Evolutionary conservation across 2,113 vertebrate species (phyloP).

Genomic region (Onychostoma macrolepis): DNA sequence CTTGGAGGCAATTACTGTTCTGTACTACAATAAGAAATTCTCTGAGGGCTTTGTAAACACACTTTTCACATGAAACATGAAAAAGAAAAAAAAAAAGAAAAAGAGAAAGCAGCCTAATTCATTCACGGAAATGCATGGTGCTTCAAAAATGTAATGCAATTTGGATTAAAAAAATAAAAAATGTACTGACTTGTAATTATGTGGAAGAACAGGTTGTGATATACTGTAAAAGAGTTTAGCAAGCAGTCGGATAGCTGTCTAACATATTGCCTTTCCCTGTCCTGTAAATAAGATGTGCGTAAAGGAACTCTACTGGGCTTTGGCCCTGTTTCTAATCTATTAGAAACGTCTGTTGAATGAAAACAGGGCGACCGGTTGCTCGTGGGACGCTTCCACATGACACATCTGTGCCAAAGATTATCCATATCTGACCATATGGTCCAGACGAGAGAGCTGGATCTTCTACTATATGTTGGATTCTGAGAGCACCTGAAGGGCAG

Average conservation of each 20-base stretch:
- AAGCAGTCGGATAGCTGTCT: neutral
- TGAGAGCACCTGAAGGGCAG: neutral
- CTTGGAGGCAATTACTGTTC: neutral
- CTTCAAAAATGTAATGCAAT: neutral
- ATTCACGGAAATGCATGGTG: neutral
- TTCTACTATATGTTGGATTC: conserved; percentile 12
- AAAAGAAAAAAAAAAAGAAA: neutral
- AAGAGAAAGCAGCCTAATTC: neutral
- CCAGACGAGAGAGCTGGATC: conserved; percentile 43
- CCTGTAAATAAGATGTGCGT: conserved; percentile 31
- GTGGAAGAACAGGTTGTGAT: neutral
- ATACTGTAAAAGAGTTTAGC: neutral
- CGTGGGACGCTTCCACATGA: conserved; percentile 19
- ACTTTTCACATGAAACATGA: neutral
- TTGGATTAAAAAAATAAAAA: neutral
- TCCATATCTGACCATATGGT: conserved; percentile 53
- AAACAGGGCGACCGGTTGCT: conserved; percentile 5
- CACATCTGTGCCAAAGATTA: conserved; percentile 33
- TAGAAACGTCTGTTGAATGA: conserved; percentile 30
- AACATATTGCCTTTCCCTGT: conserved; percentile 21
- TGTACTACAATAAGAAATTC: neutral
- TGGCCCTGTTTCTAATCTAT: conserved; percentile 31
- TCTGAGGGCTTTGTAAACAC: neutral
- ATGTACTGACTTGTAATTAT: neutral
- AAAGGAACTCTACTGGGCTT: conserved; percentile 19